Conservation (phyloP, 2,113 vertebrate species). For the Sisor rabdophorus region DNA sequence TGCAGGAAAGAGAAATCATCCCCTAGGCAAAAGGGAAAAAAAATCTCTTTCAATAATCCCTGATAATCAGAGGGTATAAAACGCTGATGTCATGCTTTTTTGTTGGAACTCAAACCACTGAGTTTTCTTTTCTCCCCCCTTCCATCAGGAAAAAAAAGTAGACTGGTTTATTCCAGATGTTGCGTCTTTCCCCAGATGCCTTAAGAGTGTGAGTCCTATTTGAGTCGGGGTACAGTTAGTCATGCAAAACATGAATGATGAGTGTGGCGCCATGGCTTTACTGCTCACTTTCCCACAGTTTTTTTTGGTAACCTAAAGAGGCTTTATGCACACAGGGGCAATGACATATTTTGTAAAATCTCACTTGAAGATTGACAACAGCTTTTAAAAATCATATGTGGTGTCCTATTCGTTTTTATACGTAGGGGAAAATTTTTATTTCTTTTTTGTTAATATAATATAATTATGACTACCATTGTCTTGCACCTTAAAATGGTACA, state of each 20-base stretch:
- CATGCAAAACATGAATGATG: conserved; percentile 28
- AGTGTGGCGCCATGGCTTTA: conserved; percentile 50
- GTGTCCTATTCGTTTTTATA: no score
- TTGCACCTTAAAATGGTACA: no score
- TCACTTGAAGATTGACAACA: no score
- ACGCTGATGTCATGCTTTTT: conserved; percentile 65
- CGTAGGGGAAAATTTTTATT: no score
- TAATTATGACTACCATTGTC: no score
- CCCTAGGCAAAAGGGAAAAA: conserved; percentile 31
- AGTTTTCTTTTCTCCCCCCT: conserved; percentile 53
- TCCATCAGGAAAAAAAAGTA: conserved; percentile 43
- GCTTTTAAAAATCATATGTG: no score
- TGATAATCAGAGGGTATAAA: conserved; percentile 57
- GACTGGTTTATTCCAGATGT: conserved; percentile 54
- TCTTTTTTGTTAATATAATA: no score
- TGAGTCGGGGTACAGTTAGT: conserved; percentile 9
- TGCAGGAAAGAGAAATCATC: conserved; percentile 38
- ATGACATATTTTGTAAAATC: no score
- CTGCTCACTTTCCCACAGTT: conserved; percentile 50
- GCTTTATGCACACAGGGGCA: not conserved
- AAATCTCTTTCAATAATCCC: conserved; percentile 32
- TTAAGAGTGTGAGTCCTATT: conserved; percentile 42
- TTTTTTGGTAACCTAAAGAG: conserved; percentile 48
- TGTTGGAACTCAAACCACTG: conserved; percentile 44
- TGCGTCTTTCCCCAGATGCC: conserved; percentile 50